These are phyloP conservation scores for Thamnophis elegans DNA, from an alignment of 2,797 vertebrate species.

Conservation along the genomic window DNA sequence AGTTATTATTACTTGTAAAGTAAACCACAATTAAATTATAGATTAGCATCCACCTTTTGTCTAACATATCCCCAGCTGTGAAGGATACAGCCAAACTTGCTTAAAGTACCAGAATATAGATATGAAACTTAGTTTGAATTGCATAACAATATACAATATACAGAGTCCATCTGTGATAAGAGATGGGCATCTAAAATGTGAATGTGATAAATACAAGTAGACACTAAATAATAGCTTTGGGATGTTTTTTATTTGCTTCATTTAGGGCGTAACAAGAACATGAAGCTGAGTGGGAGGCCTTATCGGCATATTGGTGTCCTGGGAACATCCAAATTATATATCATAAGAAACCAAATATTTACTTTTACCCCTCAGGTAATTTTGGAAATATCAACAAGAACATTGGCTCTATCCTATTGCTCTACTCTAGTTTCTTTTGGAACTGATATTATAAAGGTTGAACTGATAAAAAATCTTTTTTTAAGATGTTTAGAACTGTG, in stretches of 20 bases:
- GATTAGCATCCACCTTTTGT: not conserved
- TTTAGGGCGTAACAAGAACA: slow-evolving; percentile 86
- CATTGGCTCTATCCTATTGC: slow-evolving; percentile 30
- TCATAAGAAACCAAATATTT: slow-evolving; percentile 90
- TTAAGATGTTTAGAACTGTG: not conserved
- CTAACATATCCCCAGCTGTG: not conserved
- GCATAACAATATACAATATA: not conserved
- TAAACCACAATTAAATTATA: not conserved
- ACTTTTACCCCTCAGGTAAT: slow-evolving; percentile 95
- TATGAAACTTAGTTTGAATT: not conserved
- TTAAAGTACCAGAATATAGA: not conserved
- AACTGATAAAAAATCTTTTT: slow-evolving; percentile 30
- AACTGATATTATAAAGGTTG: not conserved
- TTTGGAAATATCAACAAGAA: slow-evolving; percentile 29
- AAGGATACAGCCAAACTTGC: not conserved
- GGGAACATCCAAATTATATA: slow-evolving; percentile 95
- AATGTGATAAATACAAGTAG: not conserved
- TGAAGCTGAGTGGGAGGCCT: slow-evolving; percentile 90
- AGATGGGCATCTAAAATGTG: not conserved
- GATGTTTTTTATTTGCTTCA: slow-evolving; percentile 21
- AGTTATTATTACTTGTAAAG: not conserved
- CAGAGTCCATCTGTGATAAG: not conserved
- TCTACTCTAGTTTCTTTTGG: not conserved
- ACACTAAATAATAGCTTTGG: not conserved
- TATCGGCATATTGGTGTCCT: slow-evolving; percentile 95